Evolutionary conservation across 2,797 vertebrate species (phyloP), one percentile per base, ranked within the genome.

Genomic region (Poeciliopsis paucimaculata): DNA sequence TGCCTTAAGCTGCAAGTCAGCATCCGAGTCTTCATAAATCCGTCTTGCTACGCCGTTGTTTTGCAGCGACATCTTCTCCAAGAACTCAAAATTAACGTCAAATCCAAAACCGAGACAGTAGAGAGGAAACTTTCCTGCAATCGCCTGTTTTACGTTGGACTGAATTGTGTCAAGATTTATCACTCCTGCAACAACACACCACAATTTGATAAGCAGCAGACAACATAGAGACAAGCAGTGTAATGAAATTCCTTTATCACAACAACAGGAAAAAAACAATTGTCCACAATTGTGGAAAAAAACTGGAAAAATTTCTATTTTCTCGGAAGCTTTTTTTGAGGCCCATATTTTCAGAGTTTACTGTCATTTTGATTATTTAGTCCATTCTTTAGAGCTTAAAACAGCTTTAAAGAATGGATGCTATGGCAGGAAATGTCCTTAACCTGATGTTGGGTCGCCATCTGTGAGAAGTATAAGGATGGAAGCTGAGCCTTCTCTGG

Each of bases 71-170:
- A 99, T 93, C 92, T 96, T 98, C 91, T 98, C 96, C 84, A 99
- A 94, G 93, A 99, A 98, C 72, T 95, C 90, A 62, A 96, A 99
- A 81, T 96, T 96, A 34, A 99, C 97, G 31, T 98, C 96, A 70
- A 96, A 97, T 76, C 98, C 98, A 0, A 98, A 98, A 55, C 98
- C 98, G 73, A 99, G 96, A 88, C 97, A 98, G 91, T 97, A 98
- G 43, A 99, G 94, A 11, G 95, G 95, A 12, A 96, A 97, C 81
- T 87, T 95, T 23, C 85, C 93, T 0, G 76, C 66, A 53, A 98
- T 91, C 31, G 95, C 96, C 26, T 81, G 3, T 87, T 84, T 94
- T 66, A 97, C 78, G 0, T 97, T 97, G 60, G 91, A 82, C 79
- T 96, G 95, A 81, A 99, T 98, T 7, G 1, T 0, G 11, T 49